Base-by-base conservation (phyloP, 2,888 invertebrate species). In the Ceratothoa steindachneri region DNA sequence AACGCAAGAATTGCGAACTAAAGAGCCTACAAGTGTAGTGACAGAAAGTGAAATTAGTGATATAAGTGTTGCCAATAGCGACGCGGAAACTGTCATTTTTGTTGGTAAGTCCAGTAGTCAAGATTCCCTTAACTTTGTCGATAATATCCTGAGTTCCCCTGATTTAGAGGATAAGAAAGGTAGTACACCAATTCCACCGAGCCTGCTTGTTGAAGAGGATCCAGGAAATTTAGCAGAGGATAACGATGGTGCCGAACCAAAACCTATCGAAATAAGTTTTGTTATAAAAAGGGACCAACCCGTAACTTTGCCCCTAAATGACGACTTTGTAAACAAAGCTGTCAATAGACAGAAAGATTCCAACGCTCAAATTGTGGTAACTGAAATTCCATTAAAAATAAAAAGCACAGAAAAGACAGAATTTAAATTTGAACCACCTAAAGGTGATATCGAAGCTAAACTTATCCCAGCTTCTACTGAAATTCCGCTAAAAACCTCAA, bases 21-120 rank as follows among this genome's bases (percentile, higher is more conserved):
- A n/a, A n/a, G n/a, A n/a, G n/a, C n/a, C n/a, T n/a, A n/a, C n/a
- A n/a, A 51, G 60, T 12, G 27, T 60, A 24, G n/a, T 24, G 24
- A 22, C 24, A 24, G 60, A 60, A 12, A 60, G 60, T 60, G 60
- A 60, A 60, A 60, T 60, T 22, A 60, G 60, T 60, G 60, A 60
- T 60, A 51, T 51, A n/a, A 60, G 60, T 24, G 27, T 22, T 15
- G 24, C 60, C 19, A 60, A 60, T 2, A 60, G 60, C 24, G 60
- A 60, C 60, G 60, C 24, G 24, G 60, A 60, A 15, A 60, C 60
- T 3, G 60, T 60, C 24, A 60, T 60, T 22, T 60, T 60, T 24
- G 22, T 60, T 60, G 60, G 24, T 24, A 60, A 60, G 3, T n/a
- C n/a, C n/a, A 1, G 24, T 60, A 60, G 60, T 7, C 22, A 60